Conservation (phyloP, 2,888 invertebrate species). For the Trichopoda pennipes region DNA sequence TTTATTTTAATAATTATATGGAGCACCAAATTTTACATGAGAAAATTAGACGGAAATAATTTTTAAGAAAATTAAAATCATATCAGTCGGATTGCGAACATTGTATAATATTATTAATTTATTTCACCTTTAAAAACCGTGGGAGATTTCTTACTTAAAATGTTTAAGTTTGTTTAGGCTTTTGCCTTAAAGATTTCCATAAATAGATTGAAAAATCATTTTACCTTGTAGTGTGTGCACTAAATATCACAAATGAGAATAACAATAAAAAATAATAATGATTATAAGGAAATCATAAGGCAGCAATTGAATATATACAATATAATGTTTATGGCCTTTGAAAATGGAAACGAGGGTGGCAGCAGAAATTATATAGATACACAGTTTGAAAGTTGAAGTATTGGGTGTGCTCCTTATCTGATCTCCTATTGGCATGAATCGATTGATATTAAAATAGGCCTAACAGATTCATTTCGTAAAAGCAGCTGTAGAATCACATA, state of each 20-base stretch:
- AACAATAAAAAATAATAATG: constrained; percentile 73
- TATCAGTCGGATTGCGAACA: constrained; percentile 42
- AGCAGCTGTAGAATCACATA: too few species aligned
- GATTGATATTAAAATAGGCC: too few species aligned
- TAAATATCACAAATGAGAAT: constrained; percentile 77
- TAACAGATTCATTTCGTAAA: too few species aligned
- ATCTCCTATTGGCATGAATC: too few species aligned
- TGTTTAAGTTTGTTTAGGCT: background rate
- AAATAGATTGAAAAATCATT: constrained; percentile 33
- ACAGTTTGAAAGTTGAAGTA: too few species aligned
- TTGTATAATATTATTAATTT: background rate
- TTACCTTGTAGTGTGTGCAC: constrained; percentile 70
- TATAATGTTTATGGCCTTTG: background rate
- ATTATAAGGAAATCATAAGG: constrained; percentile 21
- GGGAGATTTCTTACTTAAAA: constrained; percentile 50
- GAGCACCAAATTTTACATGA: constrained; percentile 28
- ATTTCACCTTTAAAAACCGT: constrained; percentile 49
- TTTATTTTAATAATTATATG: constrained; percentile 34
- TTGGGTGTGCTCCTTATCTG: too few species aligned
- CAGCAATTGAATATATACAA: background rate
- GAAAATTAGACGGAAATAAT: constrained; percentile 51
- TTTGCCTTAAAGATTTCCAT: constrained; percentile 47
- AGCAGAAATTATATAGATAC: too few species aligned
- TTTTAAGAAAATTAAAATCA: constrained; percentile 57
- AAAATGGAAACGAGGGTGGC: background rate